These are phyloP conservation scores for Lontra canadensis DNA, from an alignment of 2,113 vertebrate genomes.

Conservation along the genomic window DNA sequence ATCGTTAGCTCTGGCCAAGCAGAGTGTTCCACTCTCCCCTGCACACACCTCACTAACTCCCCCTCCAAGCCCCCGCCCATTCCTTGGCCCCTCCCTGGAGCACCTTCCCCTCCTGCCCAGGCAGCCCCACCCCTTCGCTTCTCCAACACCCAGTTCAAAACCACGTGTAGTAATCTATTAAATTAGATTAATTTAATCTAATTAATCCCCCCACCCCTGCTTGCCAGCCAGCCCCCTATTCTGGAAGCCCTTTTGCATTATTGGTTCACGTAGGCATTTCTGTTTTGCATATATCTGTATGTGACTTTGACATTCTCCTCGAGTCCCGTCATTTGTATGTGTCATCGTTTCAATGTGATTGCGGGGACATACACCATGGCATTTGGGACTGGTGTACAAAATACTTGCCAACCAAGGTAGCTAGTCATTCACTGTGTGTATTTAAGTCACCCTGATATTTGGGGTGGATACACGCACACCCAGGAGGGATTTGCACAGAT, in stretches of 20 bases:
- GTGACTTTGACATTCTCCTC: constrained; percentile 17
- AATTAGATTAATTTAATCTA: too few species aligned
- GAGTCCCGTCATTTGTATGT: not conserved
- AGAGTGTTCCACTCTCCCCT: not conserved
- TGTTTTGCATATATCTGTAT: not conserved
- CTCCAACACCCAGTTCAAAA: not conserved
- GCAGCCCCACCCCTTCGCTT: not conserved
- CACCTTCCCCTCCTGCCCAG: not conserved
- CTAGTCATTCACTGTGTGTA: not conserved
- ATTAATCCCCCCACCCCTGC: not conserved
- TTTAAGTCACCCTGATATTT: not conserved
- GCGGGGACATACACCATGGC: not conserved
- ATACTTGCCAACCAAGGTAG: not conserved
- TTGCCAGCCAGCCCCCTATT: not conserved
- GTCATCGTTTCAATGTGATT: constrained; percentile 20
- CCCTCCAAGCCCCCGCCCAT: not conserved
- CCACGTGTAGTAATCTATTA: too few species aligned
- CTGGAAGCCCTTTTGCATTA: not conserved
- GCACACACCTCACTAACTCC: too few species aligned
- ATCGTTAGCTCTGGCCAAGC: not conserved
- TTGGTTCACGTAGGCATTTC: not conserved
- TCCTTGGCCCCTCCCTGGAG: not conserved
- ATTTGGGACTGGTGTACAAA: not conserved
- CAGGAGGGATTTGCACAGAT: not conserved
- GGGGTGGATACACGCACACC: not conserved